A percentile compares a stretch with the other conserved stretches of the same genome.
Conservation (phyloP, 2,888 invertebrate species). For the Chymomyza caudatula region DNA sequence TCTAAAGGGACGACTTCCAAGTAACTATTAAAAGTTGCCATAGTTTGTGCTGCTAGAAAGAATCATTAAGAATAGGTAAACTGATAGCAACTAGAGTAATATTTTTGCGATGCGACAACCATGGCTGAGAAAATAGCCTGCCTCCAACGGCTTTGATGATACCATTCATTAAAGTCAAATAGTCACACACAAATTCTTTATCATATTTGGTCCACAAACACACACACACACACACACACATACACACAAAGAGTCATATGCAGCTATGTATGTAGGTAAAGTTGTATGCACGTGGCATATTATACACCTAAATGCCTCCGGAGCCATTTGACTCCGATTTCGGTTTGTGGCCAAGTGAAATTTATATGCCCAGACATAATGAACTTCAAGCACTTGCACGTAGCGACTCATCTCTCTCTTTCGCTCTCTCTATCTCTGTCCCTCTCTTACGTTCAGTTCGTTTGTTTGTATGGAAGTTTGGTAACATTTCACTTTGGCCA, state of each 20-base stretch:
- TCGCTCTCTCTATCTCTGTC: neutral
- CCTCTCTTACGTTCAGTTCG: too few species aligned
- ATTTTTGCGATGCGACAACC: neutral
- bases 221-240: neutral
- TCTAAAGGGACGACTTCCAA: too few species aligned
- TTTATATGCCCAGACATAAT: slow-evolving; percentile 72
- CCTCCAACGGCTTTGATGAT: neutral
- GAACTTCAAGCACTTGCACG: slow-evolving; percentile 66
- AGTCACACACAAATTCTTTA: neutral
- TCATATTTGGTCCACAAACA: neutral
- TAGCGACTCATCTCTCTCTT: slow-evolving; percentile 11
- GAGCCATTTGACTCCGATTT: slow-evolving; percentile 71
- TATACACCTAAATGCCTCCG: slow-evolving; percentile 57
- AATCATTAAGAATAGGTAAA: too few species aligned
- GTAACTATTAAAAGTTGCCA: too few species aligned
- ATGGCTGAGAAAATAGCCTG: too few species aligned
- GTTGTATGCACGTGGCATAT: slow-evolving; percentile 46
- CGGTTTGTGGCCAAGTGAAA: slow-evolving; percentile 70
- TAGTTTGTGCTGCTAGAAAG: too few species aligned
- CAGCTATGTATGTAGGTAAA: neutral
- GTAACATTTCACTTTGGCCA: slow-evolving; percentile 41
- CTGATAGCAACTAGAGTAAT: too few species aligned
- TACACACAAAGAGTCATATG: neutral
- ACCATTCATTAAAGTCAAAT: neutral
- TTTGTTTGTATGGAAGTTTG: neutral